Conservation (phyloP, 2,113 vertebrate genomes). For the Bagarius yarrelli region DNA sequence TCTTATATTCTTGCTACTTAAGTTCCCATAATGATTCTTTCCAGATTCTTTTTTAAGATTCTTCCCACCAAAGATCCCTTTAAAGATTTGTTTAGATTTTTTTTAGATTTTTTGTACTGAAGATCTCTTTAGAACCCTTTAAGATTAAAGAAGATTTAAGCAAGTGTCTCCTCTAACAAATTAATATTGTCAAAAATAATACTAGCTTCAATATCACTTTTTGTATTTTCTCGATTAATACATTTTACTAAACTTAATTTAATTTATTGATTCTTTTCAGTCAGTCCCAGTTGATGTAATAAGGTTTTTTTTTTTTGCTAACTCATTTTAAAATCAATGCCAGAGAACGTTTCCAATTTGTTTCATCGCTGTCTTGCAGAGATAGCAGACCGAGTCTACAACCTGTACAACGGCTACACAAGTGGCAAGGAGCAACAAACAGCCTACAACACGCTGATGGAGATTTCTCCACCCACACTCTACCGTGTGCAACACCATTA, state of each 20-base stretch:
- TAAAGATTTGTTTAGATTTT: not conserved
- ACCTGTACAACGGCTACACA: conserved; percentile 96
- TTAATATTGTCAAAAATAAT: not conserved
- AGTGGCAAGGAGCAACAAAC: conserved; percentile 99
- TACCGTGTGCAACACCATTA: conserved; percentile 95
- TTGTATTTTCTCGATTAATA: not conserved
- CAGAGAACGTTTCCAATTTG: not conserved
- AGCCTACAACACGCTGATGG: conserved; percentile 96
- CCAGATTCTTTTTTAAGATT: too few species aligned
- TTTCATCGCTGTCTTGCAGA: conserved; percentile 66
- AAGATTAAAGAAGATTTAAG: not conserved
- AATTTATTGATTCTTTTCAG: not conserved
- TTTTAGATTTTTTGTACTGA: not conserved
- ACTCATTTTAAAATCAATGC: not conserved
- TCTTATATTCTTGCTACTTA: too few species aligned
- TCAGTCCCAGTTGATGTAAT: not conserved
- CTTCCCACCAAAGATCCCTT: too few species aligned
- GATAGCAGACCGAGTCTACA: conserved; percentile 96
- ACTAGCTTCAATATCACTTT: not conserved
- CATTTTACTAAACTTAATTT: not conserved
- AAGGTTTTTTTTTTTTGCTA: too few species aligned
- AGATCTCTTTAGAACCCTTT: not conserved
- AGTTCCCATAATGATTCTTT: too few species aligned
- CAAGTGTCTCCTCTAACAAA: conserved; percentile 3
- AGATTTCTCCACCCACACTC: conserved; percentile 87